These are phyloP conservation scores for Antheraea pernyi DNA, from an alignment of 1,140 invertebrate species.

Conservation along the genomic window DNA sequence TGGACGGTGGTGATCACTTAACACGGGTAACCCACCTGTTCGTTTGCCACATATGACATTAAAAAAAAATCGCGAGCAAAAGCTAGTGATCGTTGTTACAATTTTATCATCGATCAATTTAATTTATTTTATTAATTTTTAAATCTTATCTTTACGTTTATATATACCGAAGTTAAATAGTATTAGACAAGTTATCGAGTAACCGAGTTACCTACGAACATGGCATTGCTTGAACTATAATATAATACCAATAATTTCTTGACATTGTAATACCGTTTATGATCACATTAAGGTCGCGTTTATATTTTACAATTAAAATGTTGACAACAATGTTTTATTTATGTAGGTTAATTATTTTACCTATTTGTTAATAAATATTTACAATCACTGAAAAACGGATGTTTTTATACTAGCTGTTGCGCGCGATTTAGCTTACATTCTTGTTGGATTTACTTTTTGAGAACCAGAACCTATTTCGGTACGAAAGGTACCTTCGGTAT, in stretches of 20 bases:
- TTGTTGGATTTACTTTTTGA: too few relatives aligned
- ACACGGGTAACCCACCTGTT: too few relatives aligned
- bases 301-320: background rate
- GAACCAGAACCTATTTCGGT: too few relatives aligned
- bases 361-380: background rate
- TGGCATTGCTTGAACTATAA: background rate
- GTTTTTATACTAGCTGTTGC: too few relatives aligned
- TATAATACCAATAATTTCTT: slow-evolving; percentile 2
- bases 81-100: too few relatives aligned
- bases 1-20: too few relatives aligned
- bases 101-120: too few relatives aligned
- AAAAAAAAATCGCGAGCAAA: too few relatives aligned
- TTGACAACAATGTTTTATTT: background rate
- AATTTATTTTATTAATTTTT: too few relatives aligned
- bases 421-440: too few relatives aligned
- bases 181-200: background rate
- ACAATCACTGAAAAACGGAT: background rate
- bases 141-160: background rate
- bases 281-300: background rate
- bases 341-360: background rate
- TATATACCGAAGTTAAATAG: background rate
- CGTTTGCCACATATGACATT: too few relatives aligned
- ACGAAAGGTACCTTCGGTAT: too few relatives aligned
- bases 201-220: background rate
- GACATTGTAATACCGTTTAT: background rate